Evolutionary conservation across 30 jellyfish, hydroid and myxozoan species (phyloP).

Genomic region (Turritopsis rubra): DNA sequence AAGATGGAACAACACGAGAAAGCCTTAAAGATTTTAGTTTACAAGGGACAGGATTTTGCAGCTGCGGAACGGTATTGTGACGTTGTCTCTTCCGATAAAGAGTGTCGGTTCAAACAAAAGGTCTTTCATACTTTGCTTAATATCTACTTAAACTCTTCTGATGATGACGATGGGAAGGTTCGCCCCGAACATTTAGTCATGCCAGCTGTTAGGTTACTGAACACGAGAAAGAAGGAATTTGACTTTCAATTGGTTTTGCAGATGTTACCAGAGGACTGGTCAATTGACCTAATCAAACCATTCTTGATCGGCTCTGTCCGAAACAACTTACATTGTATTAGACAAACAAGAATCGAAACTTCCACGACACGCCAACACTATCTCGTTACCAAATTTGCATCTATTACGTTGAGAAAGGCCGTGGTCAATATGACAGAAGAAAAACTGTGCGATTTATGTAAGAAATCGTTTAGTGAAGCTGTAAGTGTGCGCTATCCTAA

Average conservation of each 20-base stretch:
- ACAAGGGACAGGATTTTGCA: constrained; percentile 58
- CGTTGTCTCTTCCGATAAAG: constrained; percentile 50
- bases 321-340: constrained; percentile 35
- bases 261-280: constrained; percentile 85
- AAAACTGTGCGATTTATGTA: constrained; percentile 76
- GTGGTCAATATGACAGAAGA: constrained; percentile 64
- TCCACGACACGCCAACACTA: constrained; percentile 50
- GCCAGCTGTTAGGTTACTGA: constrained; percentile 68
- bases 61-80: constrained; percentile 92
- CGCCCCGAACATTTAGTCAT: constrained; percentile 25
- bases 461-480: constrained; percentile 70
- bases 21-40: constrained; percentile 74
- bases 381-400: constrained; percentile 33
- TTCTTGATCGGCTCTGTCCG: constrained; percentile 76
- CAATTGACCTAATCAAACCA: constrained; percentile 58
- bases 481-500: constrained; percentile 76
- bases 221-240: constrained; percentile 59
- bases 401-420: constrained; percentile 55
- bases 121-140: constrained; percentile 46
- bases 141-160: constrained; percentile 43
- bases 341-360: constrained; percentile 46
- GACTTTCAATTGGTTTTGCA: constrained; percentile 58
- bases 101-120: constrained; percentile 22
- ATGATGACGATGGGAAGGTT: constrained; percentile 8
- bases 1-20: constrained; percentile 85